Evolutionary conservation across 2,888 invertebrate genomes (phyloP).

Genomic region (Ormia ochracea): DNA sequence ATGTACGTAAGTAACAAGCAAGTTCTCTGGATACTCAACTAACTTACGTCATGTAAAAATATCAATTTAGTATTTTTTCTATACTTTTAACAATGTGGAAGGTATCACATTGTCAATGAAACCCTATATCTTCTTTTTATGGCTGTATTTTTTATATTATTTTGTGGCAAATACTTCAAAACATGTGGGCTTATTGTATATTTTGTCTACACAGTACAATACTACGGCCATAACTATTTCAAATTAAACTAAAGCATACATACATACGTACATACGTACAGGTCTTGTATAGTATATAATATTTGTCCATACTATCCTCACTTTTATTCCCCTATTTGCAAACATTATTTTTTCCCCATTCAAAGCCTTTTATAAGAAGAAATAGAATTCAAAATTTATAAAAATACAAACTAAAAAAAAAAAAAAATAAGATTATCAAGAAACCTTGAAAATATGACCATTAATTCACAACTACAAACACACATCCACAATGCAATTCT

Average conservation of each 20-base stretch:
- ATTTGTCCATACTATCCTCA: conserved; percentile 10
- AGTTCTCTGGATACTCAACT: conserved; percentile 1
- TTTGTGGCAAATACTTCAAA: conserved; percentile 23
- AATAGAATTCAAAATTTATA: conserved; percentile 25
- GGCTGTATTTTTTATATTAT: background rate
- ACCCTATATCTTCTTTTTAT: conserved; percentile 53
- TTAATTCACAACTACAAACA: conserved; percentile 35
- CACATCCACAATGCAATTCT: conserved; percentile 50
- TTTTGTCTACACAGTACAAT: conserved; percentile 29
- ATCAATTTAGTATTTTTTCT: background rate
- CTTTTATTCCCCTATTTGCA: conserved; percentile 49
- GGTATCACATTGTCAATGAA: conserved; percentile 60
- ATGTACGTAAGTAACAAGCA: background rate
- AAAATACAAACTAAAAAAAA: conserved; percentile 37
- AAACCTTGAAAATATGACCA: conserved; percentile 61
- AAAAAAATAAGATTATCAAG: conserved; percentile 50
- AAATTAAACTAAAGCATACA: conserved; percentile 5
- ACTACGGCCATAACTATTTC: conserved; percentile 29
- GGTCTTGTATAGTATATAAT: background rate
- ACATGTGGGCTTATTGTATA: conserved; percentile 56
- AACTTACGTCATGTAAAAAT: conserved; percentile 42
- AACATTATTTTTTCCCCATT: conserved; percentile 9
- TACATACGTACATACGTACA: background rate
- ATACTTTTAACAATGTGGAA: conserved; percentile 23
- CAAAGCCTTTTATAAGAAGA: conserved; percentile 37